Evolutionary conservation across 2,888 invertebrate genomes (phyloP).

Genomic region (Pediacus dermestoides): DNA sequence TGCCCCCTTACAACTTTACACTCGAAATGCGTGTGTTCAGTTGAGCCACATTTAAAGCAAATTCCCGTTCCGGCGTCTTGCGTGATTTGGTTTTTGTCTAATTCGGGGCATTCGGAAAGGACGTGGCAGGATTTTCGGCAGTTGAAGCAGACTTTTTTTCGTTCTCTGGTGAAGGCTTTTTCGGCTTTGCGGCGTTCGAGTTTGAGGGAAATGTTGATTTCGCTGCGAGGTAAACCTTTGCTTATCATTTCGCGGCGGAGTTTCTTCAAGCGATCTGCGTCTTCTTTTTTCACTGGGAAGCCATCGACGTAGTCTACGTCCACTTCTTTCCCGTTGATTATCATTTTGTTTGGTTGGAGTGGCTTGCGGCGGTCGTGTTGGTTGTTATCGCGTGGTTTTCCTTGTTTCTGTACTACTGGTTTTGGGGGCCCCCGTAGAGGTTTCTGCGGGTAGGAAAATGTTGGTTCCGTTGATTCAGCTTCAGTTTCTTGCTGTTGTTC

Average conservation of each 20-base stretch:
- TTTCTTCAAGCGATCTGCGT: constrained; percentile 61
- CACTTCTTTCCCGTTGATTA: constrained; percentile 62
- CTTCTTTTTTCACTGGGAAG: constrained; percentile 68
- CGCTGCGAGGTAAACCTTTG: constrained; percentile 65
- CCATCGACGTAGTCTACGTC: constrained; percentile 64
- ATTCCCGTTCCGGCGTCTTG: constrained; percentile 60
- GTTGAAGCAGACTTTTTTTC: constrained; percentile 73
- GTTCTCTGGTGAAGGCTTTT: constrained; percentile 63
- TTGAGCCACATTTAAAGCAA: constrained; percentile 88
- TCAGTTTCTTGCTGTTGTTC: constrained; percentile 19
- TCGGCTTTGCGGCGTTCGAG: constrained; percentile 69
- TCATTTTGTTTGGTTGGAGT: constrained; percentile 48
- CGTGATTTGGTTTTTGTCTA: constrained; percentile 51
- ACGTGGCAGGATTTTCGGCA: constrained; percentile 77
- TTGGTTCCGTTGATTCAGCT: constrained; percentile 22
- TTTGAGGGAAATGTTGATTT: constrained; percentile 64
- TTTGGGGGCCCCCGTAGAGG: too few relatives aligned
- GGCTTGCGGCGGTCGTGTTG: constrained; percentile 39
- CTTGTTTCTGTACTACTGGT: constrained; percentile 12
- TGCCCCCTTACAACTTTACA: constrained; percentile 65
- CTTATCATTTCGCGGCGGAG: constrained; percentile 62
- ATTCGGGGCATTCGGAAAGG: constrained; percentile 75
- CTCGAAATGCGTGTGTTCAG: constrained; percentile 75
- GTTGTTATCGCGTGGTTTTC: constrained; percentile 38
- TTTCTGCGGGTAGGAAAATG: neutral